Evolutionary conservation across 2,888 invertebrate genomes (phyloP), one percentile per base, ranked within the genome.

Genomic region (Drosophila ezoana): DNA sequence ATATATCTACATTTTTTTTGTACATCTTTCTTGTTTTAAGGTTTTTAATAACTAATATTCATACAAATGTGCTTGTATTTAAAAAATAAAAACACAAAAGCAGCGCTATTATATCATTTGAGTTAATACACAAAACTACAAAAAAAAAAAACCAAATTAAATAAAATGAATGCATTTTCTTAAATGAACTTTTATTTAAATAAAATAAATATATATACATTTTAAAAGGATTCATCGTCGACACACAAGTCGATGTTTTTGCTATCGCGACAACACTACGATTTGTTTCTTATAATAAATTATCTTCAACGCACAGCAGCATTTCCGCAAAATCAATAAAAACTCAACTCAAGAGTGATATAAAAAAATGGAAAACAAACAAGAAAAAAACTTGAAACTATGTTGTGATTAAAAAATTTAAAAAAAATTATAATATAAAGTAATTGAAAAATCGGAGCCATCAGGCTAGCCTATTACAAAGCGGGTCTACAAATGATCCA

Each of bases 321-420:
- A 86, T 89, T 90, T 79, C 80, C 89, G 84, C 89, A 89, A 80
- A 70, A 45, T 48, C 51, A 73, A 83, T 67, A 62, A 59, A 74
- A 81, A 74, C 61, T 62, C 67, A 87, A 75, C 54, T 68, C 52
- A 70, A 82, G 64, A 67, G 66, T 61, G 68, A 73, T 68, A 76
- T 13, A 23, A 59, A 71, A 67, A 45, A 61, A 58, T 48, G 16
- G 47, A 67, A 49, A 38, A 69, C 69, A 57, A 75, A 76, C 77
- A 61, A 70, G 59, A 59, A 20, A 32, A 60, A 61, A 47, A 41
- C 41, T 64, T 48, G 28, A 67, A 56, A 60, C 44, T 49, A 53
- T 38, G 35, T 71, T 74, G 68, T 68, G 74, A 72, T 72, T 49
- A 37, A 65, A 68, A 75, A 45, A 66, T 47, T 47, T 60, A 49